Conservation (phyloP, 1,140 invertebrate species). For the Drosophila suzukii region DNA sequence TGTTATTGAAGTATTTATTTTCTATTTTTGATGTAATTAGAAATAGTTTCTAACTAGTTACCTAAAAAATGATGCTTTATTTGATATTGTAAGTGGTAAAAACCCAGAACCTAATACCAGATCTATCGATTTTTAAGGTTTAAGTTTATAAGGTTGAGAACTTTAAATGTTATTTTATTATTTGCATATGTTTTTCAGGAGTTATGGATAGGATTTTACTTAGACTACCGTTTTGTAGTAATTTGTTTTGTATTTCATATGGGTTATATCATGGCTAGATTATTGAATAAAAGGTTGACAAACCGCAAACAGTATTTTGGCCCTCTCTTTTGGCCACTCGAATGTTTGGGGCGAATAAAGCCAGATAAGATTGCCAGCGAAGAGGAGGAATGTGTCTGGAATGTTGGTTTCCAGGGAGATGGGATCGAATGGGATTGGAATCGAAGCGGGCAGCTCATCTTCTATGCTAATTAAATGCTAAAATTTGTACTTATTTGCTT, state of each 20-base stretch:
- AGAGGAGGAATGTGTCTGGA: slow-evolving; percentile 18
- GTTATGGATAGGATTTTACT: too few species aligned
- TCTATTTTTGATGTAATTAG: too few species aligned
- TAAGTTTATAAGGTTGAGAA: too few species aligned
- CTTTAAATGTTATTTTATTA: too few species aligned
- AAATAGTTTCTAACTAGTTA: too few species aligned
- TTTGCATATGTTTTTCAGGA: too few species aligned
- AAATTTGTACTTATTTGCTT: background rate
- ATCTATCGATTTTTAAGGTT: too few species aligned
- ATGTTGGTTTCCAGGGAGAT: slow-evolving; percentile 9
- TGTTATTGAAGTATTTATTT: too few species aligned
- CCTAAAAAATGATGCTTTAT: too few species aligned
- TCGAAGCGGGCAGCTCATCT: background rate
- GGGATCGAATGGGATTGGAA: background rate
- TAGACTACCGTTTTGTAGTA: background rate
- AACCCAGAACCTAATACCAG: too few species aligned
- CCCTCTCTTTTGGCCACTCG: background rate
- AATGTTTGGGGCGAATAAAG: slow-evolving; percentile 16
- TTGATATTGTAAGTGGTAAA: too few species aligned
- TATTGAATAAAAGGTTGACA: slow-evolving; percentile 24
- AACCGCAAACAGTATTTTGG: background rate
- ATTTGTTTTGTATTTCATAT: background rate
- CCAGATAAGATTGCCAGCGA: slow-evolving; percentile 27
- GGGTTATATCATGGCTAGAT: slow-evolving; percentile 38
- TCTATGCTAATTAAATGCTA: slow-evolving; percentile 22